Evolutionary conservation across 2,797 vertebrate species (phyloP).

Genomic region (Craterocephalus amniculus): DNA sequence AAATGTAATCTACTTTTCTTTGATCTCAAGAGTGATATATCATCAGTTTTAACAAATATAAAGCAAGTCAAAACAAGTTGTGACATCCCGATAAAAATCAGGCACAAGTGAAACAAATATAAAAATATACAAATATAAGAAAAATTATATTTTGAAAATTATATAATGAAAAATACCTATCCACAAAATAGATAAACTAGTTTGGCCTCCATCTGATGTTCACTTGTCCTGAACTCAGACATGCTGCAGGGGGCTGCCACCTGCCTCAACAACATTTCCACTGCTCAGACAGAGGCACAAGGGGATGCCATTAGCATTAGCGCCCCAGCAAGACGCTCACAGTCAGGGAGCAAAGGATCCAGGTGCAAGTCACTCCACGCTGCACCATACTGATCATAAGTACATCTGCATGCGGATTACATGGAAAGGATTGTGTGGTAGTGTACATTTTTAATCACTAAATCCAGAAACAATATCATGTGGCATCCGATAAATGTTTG

Average conservation of each 20-base stretch:
- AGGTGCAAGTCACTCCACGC: constrained; percentile 37
- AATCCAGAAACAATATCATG: constrained; percentile 13
- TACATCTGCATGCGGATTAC: constrained; percentile 7
- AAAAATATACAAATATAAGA: too few relatives aligned
- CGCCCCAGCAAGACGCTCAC: constrained; percentile 29
- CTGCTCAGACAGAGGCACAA: constrained; percentile 25
- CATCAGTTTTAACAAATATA: too few relatives aligned
- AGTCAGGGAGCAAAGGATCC: constrained; percentile 25
- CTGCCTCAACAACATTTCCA: constrained; percentile 41
- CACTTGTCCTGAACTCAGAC: constrained; percentile 8
- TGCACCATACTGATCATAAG: constrained; percentile 12
- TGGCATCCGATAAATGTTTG: constrained; percentile 11
- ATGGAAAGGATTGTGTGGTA: background rate
- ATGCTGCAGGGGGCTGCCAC: constrained; percentile 35
- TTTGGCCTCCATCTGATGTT: background rate
- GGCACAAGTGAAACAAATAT: background rate
- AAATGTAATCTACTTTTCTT: too few relatives aligned
- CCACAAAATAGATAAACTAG: background rate
- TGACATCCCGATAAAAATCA: background rate
- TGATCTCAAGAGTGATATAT: too few relatives aligned
- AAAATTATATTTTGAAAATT: too few relatives aligned
- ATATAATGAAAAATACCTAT: background rate
- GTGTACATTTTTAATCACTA: constrained; percentile 8
- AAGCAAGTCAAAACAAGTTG: background rate
- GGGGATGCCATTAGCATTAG: constrained; percentile 36